Evolutionary conservation across 2,888 invertebrate species (phyloP), one percentile per base, ranked within the genome.

Genomic region (Tuta absoluta): DNA sequence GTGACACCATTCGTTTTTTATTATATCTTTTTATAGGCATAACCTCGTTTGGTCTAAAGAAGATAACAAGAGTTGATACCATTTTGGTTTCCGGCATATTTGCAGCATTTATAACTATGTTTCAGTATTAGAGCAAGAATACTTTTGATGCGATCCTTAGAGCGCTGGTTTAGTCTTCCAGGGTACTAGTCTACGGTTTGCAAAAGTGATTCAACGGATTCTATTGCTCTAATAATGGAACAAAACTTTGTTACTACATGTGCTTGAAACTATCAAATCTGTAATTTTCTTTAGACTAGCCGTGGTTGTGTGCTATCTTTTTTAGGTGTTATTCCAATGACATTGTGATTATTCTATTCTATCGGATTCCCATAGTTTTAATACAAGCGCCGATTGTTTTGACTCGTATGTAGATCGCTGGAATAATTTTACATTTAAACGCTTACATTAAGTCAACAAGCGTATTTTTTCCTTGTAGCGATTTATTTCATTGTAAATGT

Each of bases 311-410:
- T 17, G 8, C 56, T 56, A 17, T 56, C 7, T 56, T 53, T 33
- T 68, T 80, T 82, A 82, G 84, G 81, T 85, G 81, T 85, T 88
- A 89, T 89, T 89, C 89, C 87, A 86, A 85, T 84, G 83, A 85
- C 87, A 84, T 85, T 89, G 90, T 90, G 89, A 90, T 90, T 84
- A 68, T 72, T 86, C 80, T 84, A 68, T 72, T 86, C 80, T 83
- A 82, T 84, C 83, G 81, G 81, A 82, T 84, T 85, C 85, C 86
- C 86, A 83, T 88, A 87, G 86, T 84, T 83, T 79, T 78, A 80
- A 81, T 72, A 80, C 77, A 76, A 78, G 75, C 79, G 81, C 79
- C 82, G 83, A 82, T 80, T 76, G 80, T 84, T 85, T 83, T 76
- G 75, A 76, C 78, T 79, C 69, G 75, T 78, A 77, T 75, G 76